Base-by-base conservation (phyloP, 30 jellyfish, hydroid and myxozoan genomes). In the Chrysaora quinquecirrha region DNA sequence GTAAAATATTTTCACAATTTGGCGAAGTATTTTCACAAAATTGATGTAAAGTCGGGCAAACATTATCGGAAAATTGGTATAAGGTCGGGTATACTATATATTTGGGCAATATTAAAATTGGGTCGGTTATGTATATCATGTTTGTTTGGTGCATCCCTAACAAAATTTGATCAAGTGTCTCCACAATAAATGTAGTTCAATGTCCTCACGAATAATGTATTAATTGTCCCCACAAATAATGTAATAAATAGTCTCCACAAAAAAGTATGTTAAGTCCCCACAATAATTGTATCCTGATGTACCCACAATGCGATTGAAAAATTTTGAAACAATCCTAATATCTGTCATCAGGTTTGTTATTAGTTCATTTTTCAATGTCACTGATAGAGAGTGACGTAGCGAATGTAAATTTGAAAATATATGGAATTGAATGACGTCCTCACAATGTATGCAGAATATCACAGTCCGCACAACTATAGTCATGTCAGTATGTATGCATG, bases 381-480 rank as follows among this genome's bases (percentile, higher is more conserved):
- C 54, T 14, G 54, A 38, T 38, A 38, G 54, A 38, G 54, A 38
- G 54, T 38, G 54, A 38, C 54, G 54, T 38, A 38, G 54, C 6
- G 14, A 14, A 38, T 38, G 54, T 38, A 38, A 38, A 38, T 14
- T 38, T 38, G 11, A 38, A 38, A 38, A 38, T 38, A 38, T 38
- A 3, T 3, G 6, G 54, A 38, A 38, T 38, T 38, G 11, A 38
- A 38, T 38, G 54, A 38, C 54, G 54, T 38, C 54, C 54, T 38
- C 54, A 38, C 54, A 38, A 38, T 38, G 54, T 38, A 38, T 38
- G 54, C 11, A 38, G 54, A 38, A 14, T 38, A 14, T 38, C 54
- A 38, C 54, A 38, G 54, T 38, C 54, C 54, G 54, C 54, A 38
- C 54, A 38, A 38, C 54, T 38, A 38, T 38, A 38, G 54, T 38